Conservation (phyloP, 1,140 invertebrate genomes). For the Paralvinella palmiformis region DNA sequence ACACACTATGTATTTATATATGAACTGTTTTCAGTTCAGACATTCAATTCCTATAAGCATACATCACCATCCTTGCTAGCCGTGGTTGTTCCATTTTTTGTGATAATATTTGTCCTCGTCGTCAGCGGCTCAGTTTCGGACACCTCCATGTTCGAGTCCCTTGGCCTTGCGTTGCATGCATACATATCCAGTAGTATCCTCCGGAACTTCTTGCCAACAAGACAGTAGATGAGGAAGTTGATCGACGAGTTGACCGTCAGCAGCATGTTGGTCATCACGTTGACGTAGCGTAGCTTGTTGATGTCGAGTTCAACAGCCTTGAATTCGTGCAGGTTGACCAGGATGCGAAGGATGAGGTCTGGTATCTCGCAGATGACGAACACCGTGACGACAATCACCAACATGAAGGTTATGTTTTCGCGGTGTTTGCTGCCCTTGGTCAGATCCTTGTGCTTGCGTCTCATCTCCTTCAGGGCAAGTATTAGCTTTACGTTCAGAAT, state of each 20-base stretch:
- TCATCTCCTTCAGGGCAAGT: constrained; percentile 2
- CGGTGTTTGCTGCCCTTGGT: constrained; percentile 6
- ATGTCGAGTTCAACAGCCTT: background rate
- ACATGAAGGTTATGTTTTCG: constrained; percentile 22
- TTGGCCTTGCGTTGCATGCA: background rate
- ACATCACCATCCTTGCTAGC: background rate
- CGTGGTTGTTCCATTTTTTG: background rate
- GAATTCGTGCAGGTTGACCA: constrained; percentile 10
- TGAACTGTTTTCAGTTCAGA: background rate
- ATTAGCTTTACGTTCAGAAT: constrained; percentile 14
- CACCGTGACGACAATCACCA: constrained; percentile 19
- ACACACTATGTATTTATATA: background rate
- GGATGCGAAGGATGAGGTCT: constrained; percentile 15
- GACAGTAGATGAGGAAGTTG: constrained; percentile 21
- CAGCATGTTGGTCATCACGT: constrained; percentile 16
- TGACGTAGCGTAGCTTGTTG: background rate
- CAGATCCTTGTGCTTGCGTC: constrained; percentile 3
- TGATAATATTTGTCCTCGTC: background rate
- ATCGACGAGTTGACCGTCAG: constrained; percentile 17
- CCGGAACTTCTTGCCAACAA: constrained; percentile 20
- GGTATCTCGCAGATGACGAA: constrained; percentile 21
- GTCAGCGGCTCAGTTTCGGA: constrained; percentile 1
- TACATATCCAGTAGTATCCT: constrained; percentile 9
- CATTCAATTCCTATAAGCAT: background rate
- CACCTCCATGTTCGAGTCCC: background rate